These are phyloP conservation scores for Lucilia sericata DNA, from an alignment of 1,140 invertebrate genomes.

Conservation along the genomic window DNA sequence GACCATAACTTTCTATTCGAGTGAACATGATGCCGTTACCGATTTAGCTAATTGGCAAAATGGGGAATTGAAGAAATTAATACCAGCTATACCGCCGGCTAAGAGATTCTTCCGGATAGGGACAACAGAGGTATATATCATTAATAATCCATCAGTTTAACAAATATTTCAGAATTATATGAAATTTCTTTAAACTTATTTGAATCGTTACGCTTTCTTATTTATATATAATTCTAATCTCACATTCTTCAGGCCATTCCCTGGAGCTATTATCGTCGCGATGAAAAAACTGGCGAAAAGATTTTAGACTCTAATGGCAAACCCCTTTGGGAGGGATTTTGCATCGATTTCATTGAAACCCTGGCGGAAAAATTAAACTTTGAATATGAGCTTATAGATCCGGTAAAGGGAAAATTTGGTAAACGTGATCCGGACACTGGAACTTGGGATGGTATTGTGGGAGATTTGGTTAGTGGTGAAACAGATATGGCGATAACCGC, in stretches of 20 bases:
- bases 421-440: conserved; percentile 74
- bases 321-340: conserved; percentile 86
- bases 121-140: conserved; percentile 73
- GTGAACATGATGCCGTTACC: conserved; percentile 67
- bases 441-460: conserved; percentile 91
- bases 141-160: too few relatives aligned
- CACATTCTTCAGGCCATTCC: conserved; percentile 73
- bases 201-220: too few relatives aligned
- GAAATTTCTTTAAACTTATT: too few relatives aligned
- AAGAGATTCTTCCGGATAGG: conserved; percentile 80
- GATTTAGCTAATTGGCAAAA: conserved; percentile 67
- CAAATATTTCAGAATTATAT: too few relatives aligned
- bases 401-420: conserved; percentile 79
- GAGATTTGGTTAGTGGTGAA: conserved; percentile 88
- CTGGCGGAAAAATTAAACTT: conserved; percentile 85
- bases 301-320: conserved; percentile 70
- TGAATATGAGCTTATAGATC: conserved; percentile 86
- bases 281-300: conserved; percentile 70
- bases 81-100: conserved; percentile 72
- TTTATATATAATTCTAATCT: conserved; percentile 46
- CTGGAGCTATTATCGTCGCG: conserved; percentile 76
- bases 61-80: conserved; percentile 64
- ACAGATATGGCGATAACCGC: conserved; percentile 89
- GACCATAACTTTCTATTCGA: conserved; percentile 66
- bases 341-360: conserved; percentile 86